Base-by-base conservation (phyloP, 92 coral and sea anemone species). In the Porites rus region DNA sequence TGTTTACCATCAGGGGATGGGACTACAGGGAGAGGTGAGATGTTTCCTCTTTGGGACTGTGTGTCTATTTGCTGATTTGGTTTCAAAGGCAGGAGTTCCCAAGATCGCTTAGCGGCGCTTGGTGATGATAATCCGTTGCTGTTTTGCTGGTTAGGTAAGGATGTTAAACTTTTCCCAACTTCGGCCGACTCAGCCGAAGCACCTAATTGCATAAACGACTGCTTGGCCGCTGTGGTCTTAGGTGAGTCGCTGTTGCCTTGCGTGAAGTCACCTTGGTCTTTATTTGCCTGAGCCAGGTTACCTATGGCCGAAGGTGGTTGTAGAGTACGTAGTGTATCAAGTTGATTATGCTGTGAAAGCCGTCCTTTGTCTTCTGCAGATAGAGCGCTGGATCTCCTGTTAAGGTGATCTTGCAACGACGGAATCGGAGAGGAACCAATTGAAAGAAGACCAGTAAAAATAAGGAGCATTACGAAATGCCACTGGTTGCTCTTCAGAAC, bases 371-470 rank as follows among this genome's bases (percentile, higher is more conserved):
- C 70, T 1, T 50, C 51, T 17, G 64, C 4, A 50, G 72, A 19
- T 63, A 74, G 43, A 14, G 73, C 80, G 25, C 21, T 74, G 8
- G 79, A 20, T 72, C 61, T 21, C 21, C n/a, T 51, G 50, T 72
- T 61, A 21, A 46, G 17, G 2, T 72, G 51, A 51, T 61, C 87
- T 73, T 50, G 60, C 19, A 74, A 21, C 18, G 21, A 2, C 13
- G 79, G 80, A 50, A 83, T 51, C 4, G 87, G 79, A 12, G 87
- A 73, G 9, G 79, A 63, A 46, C 63, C 16, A 6, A 63, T 46
- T 65, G 22, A 56, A 38, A 68, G 77, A 7, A 69, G 69, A 7
- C 56, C 86, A 10, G 69, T 28, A 22, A 70, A 81, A 31, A 81
- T 58, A 53, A 81, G 46, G 46, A 81, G 12, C 13, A 43, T 60